Percentiles rank a stretch among this genome's conserved stretches.
Evolutionary conservation across 2,888 invertebrate genomes (phyloP).

Genomic region (Hypsopygia costalis): DNA sequence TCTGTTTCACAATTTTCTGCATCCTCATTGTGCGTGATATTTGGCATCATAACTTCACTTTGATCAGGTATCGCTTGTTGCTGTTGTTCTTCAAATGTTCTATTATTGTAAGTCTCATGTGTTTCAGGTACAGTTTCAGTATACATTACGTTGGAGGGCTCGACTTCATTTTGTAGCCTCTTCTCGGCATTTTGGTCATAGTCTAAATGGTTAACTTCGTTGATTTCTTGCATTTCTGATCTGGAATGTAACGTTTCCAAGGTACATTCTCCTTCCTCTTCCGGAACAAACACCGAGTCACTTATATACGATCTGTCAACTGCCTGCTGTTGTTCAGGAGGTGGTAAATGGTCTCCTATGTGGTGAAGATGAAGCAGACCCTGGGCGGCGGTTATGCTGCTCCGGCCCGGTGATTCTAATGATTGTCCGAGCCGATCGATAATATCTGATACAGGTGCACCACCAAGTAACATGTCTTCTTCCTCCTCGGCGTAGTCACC

Average conservation of each 20-base stretch:
- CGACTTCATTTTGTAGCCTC: conserved; percentile 45
- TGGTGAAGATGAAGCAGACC: conserved; percentile 65
- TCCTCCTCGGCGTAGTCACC: conserved; percentile 72
- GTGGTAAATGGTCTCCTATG: conserved; percentile 53
- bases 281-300: conserved; percentile 46
- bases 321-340: conserved; percentile 47
- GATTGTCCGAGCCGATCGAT: conserved; percentile 83
- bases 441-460: conserved; percentile 80
- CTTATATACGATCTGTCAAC: conserved; percentile 64
- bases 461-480: conserved; percentile 65
- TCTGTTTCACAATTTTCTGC: conserved; percentile 4
- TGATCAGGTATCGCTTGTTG: conserved; percentile 40
- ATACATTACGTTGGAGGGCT: conserved; percentile 40
- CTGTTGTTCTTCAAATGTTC: conserved; percentile 36
- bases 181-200: conserved; percentile 49
- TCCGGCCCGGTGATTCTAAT: conserved; percentile 70
- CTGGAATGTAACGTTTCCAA: conserved; percentile 42
- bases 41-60: conserved; percentile 36
- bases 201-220: conserved; percentile 45
- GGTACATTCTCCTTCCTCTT: conserved; percentile 40
- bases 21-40: conserved; percentile 26
- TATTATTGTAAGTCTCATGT: conserved; percentile 39
- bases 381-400: conserved; percentile 66
- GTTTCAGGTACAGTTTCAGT: conserved; percentile 57
- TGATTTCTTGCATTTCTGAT: conserved; percentile 36